These are phyloP conservation scores for Hybognathus amarus DNA, from an alignment of 2,797 vertebrate species.

Conservation along the genomic window DNA sequence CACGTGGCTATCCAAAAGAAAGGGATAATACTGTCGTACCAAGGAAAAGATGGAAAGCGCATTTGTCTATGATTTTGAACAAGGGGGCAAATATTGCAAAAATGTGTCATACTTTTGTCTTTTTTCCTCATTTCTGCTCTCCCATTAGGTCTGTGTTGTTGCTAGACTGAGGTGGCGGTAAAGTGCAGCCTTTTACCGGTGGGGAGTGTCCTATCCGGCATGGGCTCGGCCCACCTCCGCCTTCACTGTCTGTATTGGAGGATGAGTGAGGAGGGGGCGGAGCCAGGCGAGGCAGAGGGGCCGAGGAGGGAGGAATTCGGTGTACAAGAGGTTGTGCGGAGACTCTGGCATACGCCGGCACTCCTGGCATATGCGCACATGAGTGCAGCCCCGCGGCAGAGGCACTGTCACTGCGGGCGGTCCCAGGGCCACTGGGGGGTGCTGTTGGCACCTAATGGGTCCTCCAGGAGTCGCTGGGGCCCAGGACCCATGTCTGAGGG, in stretches of 20 bases:
- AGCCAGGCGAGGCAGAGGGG: slow-evolving; percentile 72
- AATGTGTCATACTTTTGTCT: neutral
- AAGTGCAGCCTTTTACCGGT: slow-evolving; percentile 67
- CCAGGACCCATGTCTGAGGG: slow-evolving; percentile 74
- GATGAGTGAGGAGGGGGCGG: slow-evolving; percentile 72
- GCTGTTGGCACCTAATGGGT: slow-evolving; percentile 72
- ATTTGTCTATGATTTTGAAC: slow-evolving; percentile 15
- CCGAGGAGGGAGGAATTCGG: slow-evolving; percentile 64
- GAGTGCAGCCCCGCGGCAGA: slow-evolving; percentile 81
- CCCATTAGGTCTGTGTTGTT: slow-evolving; percentile 69
- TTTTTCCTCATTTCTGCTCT: slow-evolving; percentile 49
- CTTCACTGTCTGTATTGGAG: slow-evolving; percentile 77
- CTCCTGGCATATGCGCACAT: slow-evolving; percentile 92
- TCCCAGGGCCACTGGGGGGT: slow-evolving; percentile 50
- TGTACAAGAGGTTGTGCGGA: slow-evolving; percentile 73
- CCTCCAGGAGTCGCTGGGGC: slow-evolving; percentile 78
- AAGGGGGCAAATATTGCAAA: slow-evolving; percentile 1
- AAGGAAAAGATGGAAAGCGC: slow-evolving; percentile 11
- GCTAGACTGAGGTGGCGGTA: slow-evolving; percentile 69
- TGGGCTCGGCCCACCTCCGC: slow-evolving; percentile 70
- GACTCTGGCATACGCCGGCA: slow-evolving; percentile 88
- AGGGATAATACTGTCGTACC: neutral
- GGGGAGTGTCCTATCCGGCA: slow-evolving; percentile 66
- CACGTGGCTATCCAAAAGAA: neutral
- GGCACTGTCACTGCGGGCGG: slow-evolving; percentile 69